phyloP scores from a whole-genome alignment of 92 coral and sea anemone species.

The Umimayanthus chanpuru region DNA sequence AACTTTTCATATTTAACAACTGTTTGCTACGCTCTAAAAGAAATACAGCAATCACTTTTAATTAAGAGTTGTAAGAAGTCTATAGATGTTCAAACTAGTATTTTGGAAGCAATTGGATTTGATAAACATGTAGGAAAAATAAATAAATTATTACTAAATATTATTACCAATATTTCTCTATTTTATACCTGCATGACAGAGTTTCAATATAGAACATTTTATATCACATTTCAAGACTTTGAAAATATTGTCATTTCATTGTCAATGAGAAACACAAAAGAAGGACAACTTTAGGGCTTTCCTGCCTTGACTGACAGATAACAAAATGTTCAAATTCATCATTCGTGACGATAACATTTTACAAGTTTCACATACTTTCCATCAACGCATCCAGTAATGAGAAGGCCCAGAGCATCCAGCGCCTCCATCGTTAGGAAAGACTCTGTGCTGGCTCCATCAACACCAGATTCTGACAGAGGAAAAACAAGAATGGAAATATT shows the following conservation, averaged over 20 bases:
- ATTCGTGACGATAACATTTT: background rate
- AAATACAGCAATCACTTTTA: too few species aligned
- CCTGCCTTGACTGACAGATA: background rate
- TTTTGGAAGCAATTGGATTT: too few species aligned
- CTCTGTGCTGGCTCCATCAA: conserved; percentile 71
- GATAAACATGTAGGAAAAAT: too few species aligned
- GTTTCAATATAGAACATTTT: too few species aligned
- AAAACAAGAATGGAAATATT: conserved; percentile 1
- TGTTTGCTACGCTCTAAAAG: too few species aligned
- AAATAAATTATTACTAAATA: too few species aligned
- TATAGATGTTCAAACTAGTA: too few species aligned
- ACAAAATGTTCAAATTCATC: background rate
- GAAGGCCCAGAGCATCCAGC: conserved; percentile 90
- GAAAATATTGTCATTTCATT: background rate
- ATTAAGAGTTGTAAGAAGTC: too few species aligned
- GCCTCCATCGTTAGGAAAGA: conserved; percentile 89
- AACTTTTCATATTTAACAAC: too few species aligned
- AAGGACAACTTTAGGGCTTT: background rate
- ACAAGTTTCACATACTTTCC: conserved; percentile 58
- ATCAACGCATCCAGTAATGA: conserved; percentile 81
- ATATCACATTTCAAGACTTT: too few species aligned
- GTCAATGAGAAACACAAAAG: background rate
- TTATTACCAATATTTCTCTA: too few species aligned
- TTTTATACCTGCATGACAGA: too few species aligned
- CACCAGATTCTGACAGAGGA: conserved; percentile 58